A percentile compares a stretch with the other conserved stretches of the same genome.
Evolutionary conservation across 1,140 invertebrate genomes (phyloP).

Genomic region (Agraylea sexmaculata): DNA sequence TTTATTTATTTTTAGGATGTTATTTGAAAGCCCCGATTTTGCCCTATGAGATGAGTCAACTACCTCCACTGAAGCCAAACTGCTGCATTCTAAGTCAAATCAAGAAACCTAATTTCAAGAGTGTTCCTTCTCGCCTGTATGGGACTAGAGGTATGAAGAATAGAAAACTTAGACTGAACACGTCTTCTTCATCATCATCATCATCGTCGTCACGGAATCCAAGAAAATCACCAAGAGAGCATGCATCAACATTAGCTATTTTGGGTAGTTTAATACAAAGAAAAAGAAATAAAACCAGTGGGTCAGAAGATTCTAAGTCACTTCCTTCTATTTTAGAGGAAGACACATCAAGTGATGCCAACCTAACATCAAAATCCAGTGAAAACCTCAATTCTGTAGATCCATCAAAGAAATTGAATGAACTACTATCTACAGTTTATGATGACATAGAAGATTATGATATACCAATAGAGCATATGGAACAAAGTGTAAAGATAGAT

Average conservation of each 20-base stretch:
- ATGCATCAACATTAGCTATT: constrained; percentile 72
- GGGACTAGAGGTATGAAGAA: constrained; percentile 37
- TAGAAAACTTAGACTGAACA: constrained; percentile 21
- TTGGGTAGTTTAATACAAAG: constrained; percentile 53
- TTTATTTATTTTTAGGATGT: constrained; percentile 30
- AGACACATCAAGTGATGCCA: constrained; percentile 32
- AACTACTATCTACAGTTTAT: constrained; percentile 35
- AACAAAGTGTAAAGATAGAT: constrained; percentile 24
- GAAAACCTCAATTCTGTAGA: constrained; percentile 27
- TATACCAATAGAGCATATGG: constrained; percentile 27
- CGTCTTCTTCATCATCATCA: constrained; percentile 1
- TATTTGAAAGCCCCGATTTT: constrained; percentile 51
- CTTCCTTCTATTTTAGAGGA: constrained; percentile 28
- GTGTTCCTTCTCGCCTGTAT: constrained; percentile 32
- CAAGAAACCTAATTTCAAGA: constrained; percentile 25
- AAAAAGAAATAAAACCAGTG: constrained; percentile 30
- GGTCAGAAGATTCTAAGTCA: constrained; percentile 35
- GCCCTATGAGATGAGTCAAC: constrained; percentile 60
- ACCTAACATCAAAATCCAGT: constrained; percentile 26
- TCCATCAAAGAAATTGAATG: constrained; percentile 31
- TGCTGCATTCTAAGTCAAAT: constrained; percentile 36
- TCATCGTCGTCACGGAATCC: constrained; percentile 41
- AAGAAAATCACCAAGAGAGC: constrained; percentile 72
- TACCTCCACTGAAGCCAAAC: constrained; percentile 45
- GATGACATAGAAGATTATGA: constrained; percentile 35